Conservation (phyloP, 2,888 invertebrate species). For the Gerosis bhagava region DNA sequence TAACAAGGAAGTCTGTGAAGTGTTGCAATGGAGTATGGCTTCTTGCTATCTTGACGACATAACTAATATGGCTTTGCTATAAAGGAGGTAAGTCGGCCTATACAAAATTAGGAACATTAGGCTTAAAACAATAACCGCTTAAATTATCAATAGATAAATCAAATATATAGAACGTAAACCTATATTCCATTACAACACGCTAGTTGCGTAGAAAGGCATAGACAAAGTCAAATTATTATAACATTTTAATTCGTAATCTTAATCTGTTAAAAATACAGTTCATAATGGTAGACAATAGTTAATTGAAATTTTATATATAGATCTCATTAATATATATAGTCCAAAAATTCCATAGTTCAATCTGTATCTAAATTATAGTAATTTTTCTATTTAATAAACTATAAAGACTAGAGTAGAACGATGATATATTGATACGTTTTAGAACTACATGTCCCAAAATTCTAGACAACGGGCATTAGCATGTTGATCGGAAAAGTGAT, state of each 20-base stretch:
- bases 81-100: constrained; percentile 64
- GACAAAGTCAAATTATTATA: constrained; percentile 41
- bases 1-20: constrained; percentile 60
- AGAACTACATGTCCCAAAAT: constrained; percentile 56
- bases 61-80: constrained; percentile 51
- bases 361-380: constrained; percentile 43
- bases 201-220: constrained; percentile 52
- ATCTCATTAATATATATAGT: constrained; percentile 44
- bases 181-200: constrained; percentile 79
- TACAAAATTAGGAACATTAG: constrained; percentile 42
- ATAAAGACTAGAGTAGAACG: constrained; percentile 60
- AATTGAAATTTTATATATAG: constrained; percentile 41
- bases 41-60: constrained; percentile 62
- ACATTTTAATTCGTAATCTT: constrained; percentile 44
- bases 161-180: constrained; percentile 44
- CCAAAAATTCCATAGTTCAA: constrained; percentile 38
- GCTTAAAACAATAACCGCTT: constrained; percentile 51
- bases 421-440: constrained; percentile 43
- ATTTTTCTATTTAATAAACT: constrained; percentile 51
- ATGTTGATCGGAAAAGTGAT: constrained; percentile 55
- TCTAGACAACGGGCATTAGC: constrained; percentile 71
- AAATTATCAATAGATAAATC: constrained; percentile 40
- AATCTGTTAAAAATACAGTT: constrained; percentile 46
- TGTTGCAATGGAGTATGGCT: constrained; percentile 81
- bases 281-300: constrained; percentile 37